Conservation (phyloP, 2,888 invertebrate genomes). For the Polylopha cassiicola region DNA sequence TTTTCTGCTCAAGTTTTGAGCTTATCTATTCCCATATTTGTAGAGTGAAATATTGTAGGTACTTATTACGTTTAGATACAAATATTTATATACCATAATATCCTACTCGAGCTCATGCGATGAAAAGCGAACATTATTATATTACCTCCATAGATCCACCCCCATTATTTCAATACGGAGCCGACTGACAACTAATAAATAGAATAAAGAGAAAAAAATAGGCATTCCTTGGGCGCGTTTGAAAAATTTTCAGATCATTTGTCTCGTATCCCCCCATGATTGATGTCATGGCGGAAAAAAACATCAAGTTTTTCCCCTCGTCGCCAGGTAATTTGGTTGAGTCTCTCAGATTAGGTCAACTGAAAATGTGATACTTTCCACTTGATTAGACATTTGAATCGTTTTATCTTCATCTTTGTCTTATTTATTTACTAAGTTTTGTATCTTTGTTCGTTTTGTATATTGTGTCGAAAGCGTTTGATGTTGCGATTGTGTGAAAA, state of each 20-base stretch:
- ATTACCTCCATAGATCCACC: too few relatives aligned
- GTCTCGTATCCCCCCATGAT: slow-evolving; percentile 30
- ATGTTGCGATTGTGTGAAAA: too few relatives aligned
- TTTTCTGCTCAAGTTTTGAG: too few relatives aligned
- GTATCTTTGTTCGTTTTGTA: neutral
- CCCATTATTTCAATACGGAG: slow-evolving; percentile 9
- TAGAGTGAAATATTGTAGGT: too few relatives aligned
- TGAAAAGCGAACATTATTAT: too few relatives aligned
- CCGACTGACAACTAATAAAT: slow-evolving; percentile 14
- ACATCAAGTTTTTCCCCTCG: slow-evolving; percentile 25
- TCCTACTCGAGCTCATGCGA: too few relatives aligned
- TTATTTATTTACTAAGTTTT: slow-evolving; percentile 12
- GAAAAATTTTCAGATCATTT: slow-evolving; percentile 34
- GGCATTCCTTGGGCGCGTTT: slow-evolving; percentile 23
- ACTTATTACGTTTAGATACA: too few relatives aligned
- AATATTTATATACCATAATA: too few relatives aligned
- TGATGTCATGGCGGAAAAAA: slow-evolving; percentile 27
- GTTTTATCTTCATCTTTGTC: slow-evolving; percentile 9
- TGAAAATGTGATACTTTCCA: slow-evolving; percentile 23
- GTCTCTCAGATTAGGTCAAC: slow-evolving; percentile 22
- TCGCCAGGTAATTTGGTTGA: slow-evolving; percentile 28
- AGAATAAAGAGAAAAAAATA: slow-evolving; percentile 18
- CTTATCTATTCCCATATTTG: too few relatives aligned
- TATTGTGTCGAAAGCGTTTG: neutral
- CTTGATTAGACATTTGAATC: slow-evolving; percentile 14